Evolutionary conservation across 2,888 invertebrate species (phyloP).

Genomic region (Polylopha cassiicola): DNA sequence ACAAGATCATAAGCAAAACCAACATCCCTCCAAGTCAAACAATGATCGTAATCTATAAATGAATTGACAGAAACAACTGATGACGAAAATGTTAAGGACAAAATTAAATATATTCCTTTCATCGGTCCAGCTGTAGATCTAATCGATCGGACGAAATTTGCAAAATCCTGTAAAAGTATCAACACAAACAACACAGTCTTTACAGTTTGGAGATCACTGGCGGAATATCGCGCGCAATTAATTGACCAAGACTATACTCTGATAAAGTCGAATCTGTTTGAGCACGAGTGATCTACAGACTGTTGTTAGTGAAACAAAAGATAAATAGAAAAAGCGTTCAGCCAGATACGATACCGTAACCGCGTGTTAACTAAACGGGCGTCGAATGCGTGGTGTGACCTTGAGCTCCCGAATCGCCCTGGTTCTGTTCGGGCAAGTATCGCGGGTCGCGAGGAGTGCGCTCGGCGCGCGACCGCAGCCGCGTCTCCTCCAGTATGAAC

Average conservation of each 20-base stretch:
- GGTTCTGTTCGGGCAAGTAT: constrained; percentile 15
- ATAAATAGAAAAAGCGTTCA: constrained; percentile 36
- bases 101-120: too few species aligned
- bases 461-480: constrained; percentile 41
- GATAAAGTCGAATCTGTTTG: constrained; percentile 4
- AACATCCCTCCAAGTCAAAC: not conserved
- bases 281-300: constrained; percentile 35
- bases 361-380: constrained; percentile 39
- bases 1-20: not conserved
- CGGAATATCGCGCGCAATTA: constrained; percentile 1
- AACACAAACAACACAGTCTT: constrained; percentile 66
- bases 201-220: constrained; percentile 41
- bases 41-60: too few species aligned
- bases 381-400: constrained; percentile 14
- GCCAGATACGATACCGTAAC: constrained; percentile 59
- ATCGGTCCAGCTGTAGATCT: too few species aligned
- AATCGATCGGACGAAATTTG: not conserved
- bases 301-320: constrained; percentile 47
- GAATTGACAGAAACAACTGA: too few species aligned
- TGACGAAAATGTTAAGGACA: too few species aligned
- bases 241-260: not conserved
- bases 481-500: constrained; percentile 82
- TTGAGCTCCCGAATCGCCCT: constrained; percentile 7
- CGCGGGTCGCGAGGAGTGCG: constrained; percentile 24
- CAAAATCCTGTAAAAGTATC: constrained; percentile 40